Conservation (phyloP, 2,113 vertebrate genomes). For the Numenius arquata region DNA sequence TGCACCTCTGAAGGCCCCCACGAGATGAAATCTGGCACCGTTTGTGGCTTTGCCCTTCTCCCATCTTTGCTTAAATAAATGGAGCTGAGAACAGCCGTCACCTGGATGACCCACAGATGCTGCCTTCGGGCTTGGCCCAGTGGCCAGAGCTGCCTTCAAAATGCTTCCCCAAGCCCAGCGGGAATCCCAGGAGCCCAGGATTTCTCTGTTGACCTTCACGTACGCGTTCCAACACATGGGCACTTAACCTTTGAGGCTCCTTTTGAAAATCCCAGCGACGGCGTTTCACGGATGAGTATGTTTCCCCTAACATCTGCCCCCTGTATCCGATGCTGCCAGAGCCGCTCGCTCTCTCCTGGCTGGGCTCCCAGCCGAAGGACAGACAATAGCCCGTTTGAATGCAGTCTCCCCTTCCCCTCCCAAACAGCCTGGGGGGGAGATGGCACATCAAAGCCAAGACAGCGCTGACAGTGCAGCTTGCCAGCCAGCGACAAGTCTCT, state of each 20-base stretch:
- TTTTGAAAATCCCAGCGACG: background rate
- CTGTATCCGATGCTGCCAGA: constrained; percentile 25
- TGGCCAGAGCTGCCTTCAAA: background rate
- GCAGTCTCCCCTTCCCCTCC: background rate
- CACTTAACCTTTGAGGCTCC: constrained; percentile 48
- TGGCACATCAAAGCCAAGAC: background rate
- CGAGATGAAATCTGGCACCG: background rate
- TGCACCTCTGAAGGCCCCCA: background rate
- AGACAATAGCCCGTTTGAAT: constrained; percentile 23
- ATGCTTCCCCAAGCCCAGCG: background rate
- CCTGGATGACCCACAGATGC: background rate
- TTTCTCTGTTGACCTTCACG: background rate
- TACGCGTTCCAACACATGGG: background rate
- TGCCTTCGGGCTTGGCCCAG: background rate
- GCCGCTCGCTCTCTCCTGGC: constrained; percentile 21
- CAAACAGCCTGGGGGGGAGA: constrained; percentile 9
- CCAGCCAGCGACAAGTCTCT: constrained; percentile 11
- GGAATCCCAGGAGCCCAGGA: background rate
- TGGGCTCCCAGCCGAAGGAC: constrained; percentile 31
- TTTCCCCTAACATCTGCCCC: constrained; percentile 41
- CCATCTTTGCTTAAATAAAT: accelerated
- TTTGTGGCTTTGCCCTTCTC: background rate
- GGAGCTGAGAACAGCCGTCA: background rate
- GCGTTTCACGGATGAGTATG: background rate
- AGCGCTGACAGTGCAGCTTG: background rate